Evolutionary conservation across 2,113 vertebrate genomes (phyloP).

Genomic region (Crotalus viridis): DNA sequence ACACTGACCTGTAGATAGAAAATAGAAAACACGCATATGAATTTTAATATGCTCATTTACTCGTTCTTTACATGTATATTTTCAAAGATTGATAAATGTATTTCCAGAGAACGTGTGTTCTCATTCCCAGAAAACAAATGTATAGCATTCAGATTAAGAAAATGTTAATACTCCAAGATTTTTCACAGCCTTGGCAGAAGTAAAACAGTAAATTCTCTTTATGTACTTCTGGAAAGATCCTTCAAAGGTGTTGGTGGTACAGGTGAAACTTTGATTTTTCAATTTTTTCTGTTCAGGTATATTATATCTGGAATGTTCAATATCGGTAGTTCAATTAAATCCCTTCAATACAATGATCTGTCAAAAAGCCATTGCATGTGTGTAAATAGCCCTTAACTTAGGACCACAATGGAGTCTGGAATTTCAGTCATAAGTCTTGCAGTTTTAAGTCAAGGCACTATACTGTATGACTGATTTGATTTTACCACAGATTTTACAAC

Average conservation of each 20-base stretch:
- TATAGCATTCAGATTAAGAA: background rate
- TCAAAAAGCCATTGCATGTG: background rate
- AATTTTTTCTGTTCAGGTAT: background rate
- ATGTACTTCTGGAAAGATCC: background rate
- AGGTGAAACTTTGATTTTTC: background rate
- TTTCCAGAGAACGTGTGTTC: background rate
- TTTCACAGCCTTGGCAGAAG: background rate
- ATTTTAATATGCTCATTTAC: slow-evolving; percentile 15
- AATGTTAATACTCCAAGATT: background rate
- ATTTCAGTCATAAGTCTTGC: background rate
- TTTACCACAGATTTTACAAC: background rate
- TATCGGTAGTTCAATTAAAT: background rate
- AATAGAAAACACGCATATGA: slow-evolving; percentile 33
- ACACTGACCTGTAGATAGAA: slow-evolving; percentile 86
- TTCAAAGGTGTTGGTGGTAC: fast-evolving
- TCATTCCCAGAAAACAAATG: background rate
- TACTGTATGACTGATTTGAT: background rate
- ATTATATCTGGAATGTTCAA: background rate
- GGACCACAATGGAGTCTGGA: background rate
- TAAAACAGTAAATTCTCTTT: background rate
- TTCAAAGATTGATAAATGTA: background rate
- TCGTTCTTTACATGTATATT: background rate
- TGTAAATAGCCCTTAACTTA: background rate
- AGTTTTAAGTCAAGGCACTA: background rate
- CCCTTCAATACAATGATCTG: background rate